These are phyloP conservation scores for Channa maculata DNA, from an alignment of 2,113 vertebrate genomes.

Conservation along the genomic window DNA sequence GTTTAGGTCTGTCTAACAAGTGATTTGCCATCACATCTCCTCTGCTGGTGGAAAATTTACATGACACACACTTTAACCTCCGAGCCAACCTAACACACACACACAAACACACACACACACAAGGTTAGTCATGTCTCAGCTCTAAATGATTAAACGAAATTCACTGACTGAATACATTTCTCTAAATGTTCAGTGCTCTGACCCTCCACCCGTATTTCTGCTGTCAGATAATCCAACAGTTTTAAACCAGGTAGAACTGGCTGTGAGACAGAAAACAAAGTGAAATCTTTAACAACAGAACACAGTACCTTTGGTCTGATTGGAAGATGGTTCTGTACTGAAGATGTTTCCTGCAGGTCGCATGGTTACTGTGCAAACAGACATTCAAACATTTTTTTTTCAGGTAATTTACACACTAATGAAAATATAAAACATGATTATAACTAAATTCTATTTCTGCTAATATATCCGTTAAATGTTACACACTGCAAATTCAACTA, in stretches of 20 bases:
- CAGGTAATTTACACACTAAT: too few species aligned
- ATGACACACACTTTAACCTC: slow-evolving; percentile 84
- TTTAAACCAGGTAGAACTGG: too few species aligned
- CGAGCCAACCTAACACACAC: slow-evolving; percentile 74
- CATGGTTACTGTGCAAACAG: slow-evolving; percentile 60
- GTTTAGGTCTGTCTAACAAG: slow-evolving; percentile 84
- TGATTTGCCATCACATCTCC: slow-evolving; percentile 94
- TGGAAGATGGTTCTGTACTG: slow-evolving; percentile 52
- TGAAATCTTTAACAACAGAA: too few species aligned
- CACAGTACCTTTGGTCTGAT: background rate
- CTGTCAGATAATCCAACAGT: too few species aligned
- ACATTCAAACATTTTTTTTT: background rate
- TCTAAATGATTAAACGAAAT: background rate
- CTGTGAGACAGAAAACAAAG: too few species aligned
- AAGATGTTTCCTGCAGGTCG: slow-evolving; percentile 9
- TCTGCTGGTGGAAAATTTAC: slow-evolving; percentile 82
- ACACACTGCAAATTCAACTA: too few species aligned
- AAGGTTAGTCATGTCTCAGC: background rate
- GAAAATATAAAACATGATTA: too few species aligned
- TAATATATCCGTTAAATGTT: too few species aligned
- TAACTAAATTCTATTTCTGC: too few species aligned
- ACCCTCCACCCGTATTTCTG: too few species aligned
- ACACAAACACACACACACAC: slow-evolving; percentile 29
- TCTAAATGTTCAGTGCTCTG: too few species aligned
- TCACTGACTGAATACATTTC: too few species aligned